These are phyloP conservation scores for Fistularia commersonii DNA, from an alignment of 2,797 vertebrate species.

Conservation along the genomic window DNA sequence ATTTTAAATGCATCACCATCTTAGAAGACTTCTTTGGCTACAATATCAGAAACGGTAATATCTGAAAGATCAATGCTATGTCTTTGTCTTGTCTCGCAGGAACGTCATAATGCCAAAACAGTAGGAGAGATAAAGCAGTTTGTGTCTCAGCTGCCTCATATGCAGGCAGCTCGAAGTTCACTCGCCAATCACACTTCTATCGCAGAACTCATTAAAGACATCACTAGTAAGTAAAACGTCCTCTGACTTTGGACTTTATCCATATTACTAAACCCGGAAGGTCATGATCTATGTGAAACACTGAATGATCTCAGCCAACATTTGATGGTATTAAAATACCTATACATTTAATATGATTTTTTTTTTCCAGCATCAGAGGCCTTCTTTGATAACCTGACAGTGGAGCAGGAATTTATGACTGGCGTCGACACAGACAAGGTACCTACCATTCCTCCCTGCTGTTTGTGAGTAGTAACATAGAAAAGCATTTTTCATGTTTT, in stretches of 20 bases:
- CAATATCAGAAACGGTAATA: neutral
- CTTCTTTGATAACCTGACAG: slow-evolving; percentile 97
- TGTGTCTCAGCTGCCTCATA: slow-evolving; percentile 96
- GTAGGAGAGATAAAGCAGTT: slow-evolving; percentile 99
- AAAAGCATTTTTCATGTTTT: no score
- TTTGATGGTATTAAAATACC: no score
- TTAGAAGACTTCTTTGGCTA: neutral
- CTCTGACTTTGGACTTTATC: neutral
- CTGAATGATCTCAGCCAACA: no score
- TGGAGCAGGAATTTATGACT: slow-evolving; percentile 99
- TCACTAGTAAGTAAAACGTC: slow-evolving; percentile 83
- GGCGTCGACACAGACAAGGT: slow-evolving; percentile 99
- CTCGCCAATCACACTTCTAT: slow-evolving; percentile 98
- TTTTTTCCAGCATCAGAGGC: slow-evolving; percentile 87
- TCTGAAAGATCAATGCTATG: no score
- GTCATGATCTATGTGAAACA: no score
- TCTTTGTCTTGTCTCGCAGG: slow-evolving; percentile 69
- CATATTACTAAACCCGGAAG: neutral
- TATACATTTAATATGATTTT: neutral
- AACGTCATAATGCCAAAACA: slow-evolving; percentile 93
- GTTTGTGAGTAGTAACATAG: no score
- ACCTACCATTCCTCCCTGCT: slow-evolving; percentile 2
- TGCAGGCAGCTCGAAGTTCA: slow-evolving; percentile 94
- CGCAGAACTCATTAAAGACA: slow-evolving; percentile 95
- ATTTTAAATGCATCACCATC: no score